Evolutionary conservation across 1,140 invertebrate species (phyloP), one percentile per base, ranked within the genome.

Genomic region (Maniola jurtina): DNA sequence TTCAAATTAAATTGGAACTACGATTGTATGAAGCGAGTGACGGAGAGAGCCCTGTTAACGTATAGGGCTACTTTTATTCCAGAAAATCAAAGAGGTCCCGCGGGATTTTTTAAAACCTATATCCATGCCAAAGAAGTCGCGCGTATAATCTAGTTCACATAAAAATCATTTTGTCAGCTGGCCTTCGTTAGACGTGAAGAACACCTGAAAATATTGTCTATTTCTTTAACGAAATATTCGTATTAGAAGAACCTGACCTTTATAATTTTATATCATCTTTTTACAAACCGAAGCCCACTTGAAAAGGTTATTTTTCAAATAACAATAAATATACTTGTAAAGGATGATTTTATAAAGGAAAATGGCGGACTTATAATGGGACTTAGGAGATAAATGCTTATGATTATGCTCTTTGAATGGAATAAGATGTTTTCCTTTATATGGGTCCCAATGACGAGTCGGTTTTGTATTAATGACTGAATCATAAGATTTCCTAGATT

Each of bases 191-290:
- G 1, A 25, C 25, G 25, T 25, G 25, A 25, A 25, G 25, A 25
- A 25, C 25, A 25, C 25, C 25, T 25, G 25, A 4, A 25, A 25
- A 25, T 2, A 25, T n/a, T n/a, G n/a, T n/a, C n/a, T n/a, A n/a
- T n/a, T n/a, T n/a, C n/a, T n/a, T n/a, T n/a, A 25, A 25, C 25
- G 25, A 25, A 25, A 25, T 50, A 35, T 2, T 55, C 9, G 25
- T 13, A 2, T 7, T 36, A 55, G 25, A 6, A 33, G 11, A 35
- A 35, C 13, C 9, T 5, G 5, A 55, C 54, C 54, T 55, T 55
- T 62, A 68, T 62, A 50, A 68, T 63, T 63, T 63, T 63, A 63
- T 68, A 68, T 66, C 36, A 66, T 48, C 42, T 66, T 66, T 66
- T 66, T 66, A 55, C 54, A 55, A 35, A 55, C 35, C 11, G 25